phyloP scores from a whole-genome alignment of 2,888 invertebrate species.

The Tiliacea citrago region DNA sequence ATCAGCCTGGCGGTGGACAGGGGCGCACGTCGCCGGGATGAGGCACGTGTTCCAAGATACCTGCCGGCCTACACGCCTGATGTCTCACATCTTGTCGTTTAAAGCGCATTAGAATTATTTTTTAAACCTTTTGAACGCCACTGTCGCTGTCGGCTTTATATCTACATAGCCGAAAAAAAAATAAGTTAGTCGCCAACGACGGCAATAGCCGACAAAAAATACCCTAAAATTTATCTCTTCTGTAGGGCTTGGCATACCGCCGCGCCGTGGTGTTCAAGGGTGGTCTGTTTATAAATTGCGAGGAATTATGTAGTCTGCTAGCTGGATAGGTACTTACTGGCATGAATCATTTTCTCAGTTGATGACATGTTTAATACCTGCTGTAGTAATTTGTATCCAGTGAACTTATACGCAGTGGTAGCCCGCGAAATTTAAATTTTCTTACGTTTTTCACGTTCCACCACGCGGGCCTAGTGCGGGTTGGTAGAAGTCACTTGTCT shows the following conservation, averaged over 20 bases:
- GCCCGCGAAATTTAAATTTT: no score
- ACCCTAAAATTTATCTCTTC: not conserved
- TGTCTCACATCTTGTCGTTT: slow-evolving; percentile 95
- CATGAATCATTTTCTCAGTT: not conserved
- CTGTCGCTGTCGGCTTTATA: not conserved
- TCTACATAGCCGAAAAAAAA: not conserved
- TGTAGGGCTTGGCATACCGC: not conserved
- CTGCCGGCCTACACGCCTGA: slow-evolving; percentile 95
- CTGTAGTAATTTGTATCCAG: not conserved
- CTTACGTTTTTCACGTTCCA: no score
- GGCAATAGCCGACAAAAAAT: not conserved
- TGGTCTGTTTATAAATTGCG: slow-evolving; percentile 22
- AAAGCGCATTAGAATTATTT: slow-evolving; percentile 51
- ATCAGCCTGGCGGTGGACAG: slow-evolving; percentile 95
- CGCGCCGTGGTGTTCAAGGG: slow-evolving; percentile 21
- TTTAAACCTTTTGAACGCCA: slow-evolving; percentile 25
- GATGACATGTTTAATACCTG: no score
- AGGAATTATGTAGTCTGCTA: slow-evolving; percentile 10
- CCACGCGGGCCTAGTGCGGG: no score
- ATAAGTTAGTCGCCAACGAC: not conserved
- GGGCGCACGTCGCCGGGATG: slow-evolving; percentile 91
- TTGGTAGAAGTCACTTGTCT: no score
- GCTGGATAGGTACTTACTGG: not conserved
- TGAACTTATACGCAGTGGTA: no score
- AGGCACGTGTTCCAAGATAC: slow-evolving; percentile 93